Percentiles rank a stretch among this genome's conserved stretches.
Conservation (phyloP, 2,113 vertebrate species). For the Alces alces region DNA sequence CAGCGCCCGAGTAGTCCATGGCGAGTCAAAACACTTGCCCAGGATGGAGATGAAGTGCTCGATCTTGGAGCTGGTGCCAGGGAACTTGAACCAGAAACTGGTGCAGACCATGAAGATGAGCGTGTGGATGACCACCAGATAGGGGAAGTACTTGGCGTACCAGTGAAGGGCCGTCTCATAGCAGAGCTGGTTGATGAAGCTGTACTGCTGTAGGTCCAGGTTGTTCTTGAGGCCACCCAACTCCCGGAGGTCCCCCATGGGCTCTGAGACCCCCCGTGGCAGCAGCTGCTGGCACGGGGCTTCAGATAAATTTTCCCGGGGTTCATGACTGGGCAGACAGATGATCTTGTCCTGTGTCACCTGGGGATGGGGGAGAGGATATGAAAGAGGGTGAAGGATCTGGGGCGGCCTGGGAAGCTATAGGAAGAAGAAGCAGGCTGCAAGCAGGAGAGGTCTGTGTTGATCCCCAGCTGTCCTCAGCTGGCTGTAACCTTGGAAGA, state of each 20-base stretch:
- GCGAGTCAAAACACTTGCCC: conserved; percentile 91
- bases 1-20: conserved; percentile 90
- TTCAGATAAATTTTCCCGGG: conserved; percentile 68
- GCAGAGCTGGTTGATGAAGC: conserved; percentile 92
- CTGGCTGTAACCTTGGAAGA: not conserved
- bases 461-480: too few relatives aligned
- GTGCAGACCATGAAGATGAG: conserved; percentile 92
- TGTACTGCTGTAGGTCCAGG: conserved; percentile 91
- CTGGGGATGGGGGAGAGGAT: conserved; percentile 67
- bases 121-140: conserved; percentile 91
- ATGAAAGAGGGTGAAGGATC: not conserved
- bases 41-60: conserved; percentile 92
- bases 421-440: not conserved
- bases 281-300: conserved; percentile 83
- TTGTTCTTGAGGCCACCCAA: conserved; percentile 85
- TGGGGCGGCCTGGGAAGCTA: not conserved
- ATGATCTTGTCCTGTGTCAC: conserved; percentile 93
- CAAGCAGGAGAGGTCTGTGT: not conserved
- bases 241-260: conserved; percentile 64
- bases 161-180: conserved; percentile 91
- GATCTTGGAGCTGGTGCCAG: conserved; percentile 92
- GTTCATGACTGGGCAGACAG: conserved; percentile 86
- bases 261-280: conserved; percentile 52
- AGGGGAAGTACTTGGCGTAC: conserved; percentile 94
- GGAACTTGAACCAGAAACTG: conserved; percentile 95